Evolutionary conservation across 2,113 vertebrate species (phyloP).

Genomic region (Sterna hirundo): DNA sequence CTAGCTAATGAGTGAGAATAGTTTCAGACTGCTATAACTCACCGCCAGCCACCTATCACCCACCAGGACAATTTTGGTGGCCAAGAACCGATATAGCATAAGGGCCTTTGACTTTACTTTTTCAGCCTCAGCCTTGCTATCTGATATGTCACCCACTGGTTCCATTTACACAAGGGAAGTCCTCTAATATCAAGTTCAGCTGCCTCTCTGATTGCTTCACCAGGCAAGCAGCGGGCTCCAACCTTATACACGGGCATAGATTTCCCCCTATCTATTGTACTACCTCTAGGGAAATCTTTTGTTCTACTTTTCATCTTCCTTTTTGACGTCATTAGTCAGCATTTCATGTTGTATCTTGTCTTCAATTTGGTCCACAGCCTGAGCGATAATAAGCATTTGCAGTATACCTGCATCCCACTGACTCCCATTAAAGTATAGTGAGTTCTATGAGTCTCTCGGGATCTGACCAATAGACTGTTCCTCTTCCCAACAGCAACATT

Average conservation of each 20-base stretch:
- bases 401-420: not conserved
- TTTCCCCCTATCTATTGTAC: not conserved
- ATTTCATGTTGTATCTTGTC: slow-evolving; percentile 13
- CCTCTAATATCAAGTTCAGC: not conserved
- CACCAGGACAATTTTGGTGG: not conserved
- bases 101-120: not conserved
- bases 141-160: not conserved
- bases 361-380: not conserved
- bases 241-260: not conserved
- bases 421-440: not conserved
- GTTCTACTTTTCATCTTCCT: not conserved
- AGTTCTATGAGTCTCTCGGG: not conserved
- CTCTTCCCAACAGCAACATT: not conserved
- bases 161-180: not conserved
- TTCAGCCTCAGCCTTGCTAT: not conserved
- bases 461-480: not conserved
- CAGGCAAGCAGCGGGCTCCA: not conserved
- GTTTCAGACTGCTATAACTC: not conserved
- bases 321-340: not conserved
- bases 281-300: not conserved
- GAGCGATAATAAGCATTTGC: slow-evolving; percentile 10
- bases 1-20: not conserved
- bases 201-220: not conserved
- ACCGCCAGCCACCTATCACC: not conserved
- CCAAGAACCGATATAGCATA: not conserved